Base-by-base conservation (phyloP, 2,797 vertebrate species). In the Melanitta fusca region DNA sequence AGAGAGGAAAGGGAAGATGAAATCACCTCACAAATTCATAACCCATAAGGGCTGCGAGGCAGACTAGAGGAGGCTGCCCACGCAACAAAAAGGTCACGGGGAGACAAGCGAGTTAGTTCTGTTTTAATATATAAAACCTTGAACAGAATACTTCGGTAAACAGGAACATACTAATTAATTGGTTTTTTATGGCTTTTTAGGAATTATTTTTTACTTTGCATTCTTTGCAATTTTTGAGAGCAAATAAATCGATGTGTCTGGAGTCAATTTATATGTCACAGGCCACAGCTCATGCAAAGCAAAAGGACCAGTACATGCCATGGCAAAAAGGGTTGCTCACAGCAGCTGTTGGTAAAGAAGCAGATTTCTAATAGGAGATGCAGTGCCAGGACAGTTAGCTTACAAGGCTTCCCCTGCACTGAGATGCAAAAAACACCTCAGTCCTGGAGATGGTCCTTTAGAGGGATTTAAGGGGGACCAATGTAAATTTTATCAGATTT, bases 401-500 rank as follows among this genome's bases (percentile, higher is more conserved):
- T 38, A 22, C 0, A 56, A 0, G 1, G 20, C 24, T 69, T 88
- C 21, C 22, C 39, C 75, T 57, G 5, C 2, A 73, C 32, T 3
- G 19, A 77, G 71, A 68, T 19, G 13, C 18, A 81, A 93, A 92
- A 66, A 36, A 11, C 0, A 8, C 38, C 2, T 56, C 89, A 85
- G 68, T 51, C 49, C 49, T 14, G 49, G 49, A 78, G 16, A 75
- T 0, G 5, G 11, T 10, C 68, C 56, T 79, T 45, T 0, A 32
- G 22, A 75, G 62, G 47, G 21, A 73, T 62, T 79, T 56, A 66
- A 2, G 5, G 20, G 20, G 32, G 32, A 86, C 8, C 56, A 66
- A 2, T 1, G 5, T 47, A 62, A 41, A 84, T 24, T 58, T 27
- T 56, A 53, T 64, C 39, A 77, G 49, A 51, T 25, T 51, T 51